A percentile compares a stretch with the other conserved stretches of the same genome.
Conservation (phyloP, 1,140 invertebrate species). For the Eurosta solidaginis region DNA sequence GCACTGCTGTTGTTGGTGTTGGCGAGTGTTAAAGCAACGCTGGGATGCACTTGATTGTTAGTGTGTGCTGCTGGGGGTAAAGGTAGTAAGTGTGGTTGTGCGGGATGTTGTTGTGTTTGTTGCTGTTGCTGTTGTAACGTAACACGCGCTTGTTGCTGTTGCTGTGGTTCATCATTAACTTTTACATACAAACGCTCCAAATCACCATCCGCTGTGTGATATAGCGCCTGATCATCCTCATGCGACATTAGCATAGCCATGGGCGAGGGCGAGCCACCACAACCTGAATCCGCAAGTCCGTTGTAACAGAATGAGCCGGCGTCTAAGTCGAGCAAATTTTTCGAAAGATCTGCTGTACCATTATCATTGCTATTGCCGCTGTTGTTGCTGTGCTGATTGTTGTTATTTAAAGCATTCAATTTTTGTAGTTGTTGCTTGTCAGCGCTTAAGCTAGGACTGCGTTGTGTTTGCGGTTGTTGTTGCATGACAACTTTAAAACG, state of each 20-base stretch:
- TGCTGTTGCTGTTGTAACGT: slow-evolving; percentile 43
- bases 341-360: slow-evolving; percentile 29
- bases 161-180: slow-evolving; percentile 48
- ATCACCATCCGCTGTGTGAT: slow-evolving; percentile 52
- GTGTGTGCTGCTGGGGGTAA: slow-evolving; percentile 28
- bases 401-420: slow-evolving; percentile 32
- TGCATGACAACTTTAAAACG: slow-evolving; percentile 10
- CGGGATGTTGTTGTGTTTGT: slow-evolving; percentile 35
- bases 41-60: slow-evolving; percentile 36
- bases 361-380: slow-evolving; percentile 35
- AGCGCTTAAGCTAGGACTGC: not conserved
- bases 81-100: slow-evolving; percentile 29
- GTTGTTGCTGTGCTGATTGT: slow-evolving; percentile 25
- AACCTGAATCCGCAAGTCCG: slow-evolving; percentile 53
- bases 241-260: slow-evolving; percentile 58
- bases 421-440: slow-evolving; percentile 30
- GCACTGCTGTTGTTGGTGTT: not conserved
- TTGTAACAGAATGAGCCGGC: slow-evolving; percentile 55
- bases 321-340: slow-evolving; percentile 53
- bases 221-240: slow-evolving; percentile 50
- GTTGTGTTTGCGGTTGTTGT: slow-evolving; percentile 31
- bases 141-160: slow-evolving; percentile 40
- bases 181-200: slow-evolving; percentile 56
- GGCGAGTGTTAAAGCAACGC: slow-evolving; percentile 44
- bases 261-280: slow-evolving; percentile 53